Percentiles rank a stretch among this genome's conserved stretches.
These are phyloP conservation scores for Corythornis vintsioides DNA, from an alignment of 2,113 vertebrate genomes.

Conservation along the genomic window DNA sequence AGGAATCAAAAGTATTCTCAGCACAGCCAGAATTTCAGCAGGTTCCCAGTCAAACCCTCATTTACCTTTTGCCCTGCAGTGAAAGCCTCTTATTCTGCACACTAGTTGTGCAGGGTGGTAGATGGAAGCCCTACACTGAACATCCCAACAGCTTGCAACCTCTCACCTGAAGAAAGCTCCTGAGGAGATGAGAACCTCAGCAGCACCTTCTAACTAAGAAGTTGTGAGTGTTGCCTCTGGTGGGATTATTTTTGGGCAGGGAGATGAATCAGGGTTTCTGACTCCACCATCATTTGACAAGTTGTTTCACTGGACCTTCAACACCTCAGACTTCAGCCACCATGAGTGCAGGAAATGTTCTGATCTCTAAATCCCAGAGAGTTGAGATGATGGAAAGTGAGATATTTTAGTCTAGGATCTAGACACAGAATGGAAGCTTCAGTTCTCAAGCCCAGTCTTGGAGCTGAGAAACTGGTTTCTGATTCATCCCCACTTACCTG, in stretches of 20 bases:
- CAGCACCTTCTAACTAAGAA: neutral
- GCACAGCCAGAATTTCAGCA: neutral
- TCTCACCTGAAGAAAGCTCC: neutral
- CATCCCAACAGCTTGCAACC: neutral
- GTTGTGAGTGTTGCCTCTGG: fast-evolving
- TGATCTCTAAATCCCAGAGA: neutral
- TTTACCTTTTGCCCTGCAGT: neutral
- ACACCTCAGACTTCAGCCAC: neutral
- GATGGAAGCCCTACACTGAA: neutral
- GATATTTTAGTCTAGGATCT: neutral
- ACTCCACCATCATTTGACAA: neutral
- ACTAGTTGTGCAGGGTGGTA: neutral
- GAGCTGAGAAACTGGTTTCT: neutral
- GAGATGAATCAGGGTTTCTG: neutral
- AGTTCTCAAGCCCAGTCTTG: neutral
- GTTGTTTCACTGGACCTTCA: neutral
- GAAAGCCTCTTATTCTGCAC: neutral
- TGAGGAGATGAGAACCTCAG: neutral
- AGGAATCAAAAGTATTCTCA: neutral
- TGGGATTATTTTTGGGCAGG: neutral
- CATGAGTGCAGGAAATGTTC: neutral
- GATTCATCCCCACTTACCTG: neutral
- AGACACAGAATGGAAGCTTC: neutral
- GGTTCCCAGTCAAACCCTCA: neutral
- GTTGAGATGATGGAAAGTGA: neutral